These are phyloP conservation scores for Alectoris magna DNA, from an alignment of 2,797 vertebrate genomes.

Conservation along the genomic window DNA sequence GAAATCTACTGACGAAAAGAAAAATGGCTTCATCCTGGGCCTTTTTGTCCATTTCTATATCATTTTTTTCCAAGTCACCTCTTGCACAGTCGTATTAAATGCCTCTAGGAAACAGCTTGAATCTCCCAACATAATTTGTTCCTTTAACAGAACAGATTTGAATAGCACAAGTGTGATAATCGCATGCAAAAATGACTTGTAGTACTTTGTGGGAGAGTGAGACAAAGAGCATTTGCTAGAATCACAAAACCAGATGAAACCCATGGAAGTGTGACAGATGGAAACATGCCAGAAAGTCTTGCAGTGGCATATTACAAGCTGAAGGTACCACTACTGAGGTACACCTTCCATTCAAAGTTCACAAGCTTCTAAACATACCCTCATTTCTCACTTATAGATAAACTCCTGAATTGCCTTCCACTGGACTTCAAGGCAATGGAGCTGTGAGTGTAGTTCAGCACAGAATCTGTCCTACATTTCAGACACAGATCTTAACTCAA, in stretches of 20 bases:
- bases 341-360: background rate
- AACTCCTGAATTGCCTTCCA: background rate
- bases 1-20: background rate
- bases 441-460: background rate
- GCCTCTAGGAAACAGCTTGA: background rate
- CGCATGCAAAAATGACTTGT: background rate
- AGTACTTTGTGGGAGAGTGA: background rate
- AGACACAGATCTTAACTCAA: background rate
- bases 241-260: background rate
- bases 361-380: background rate
- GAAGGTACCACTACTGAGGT: background rate
- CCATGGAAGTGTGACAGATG: background rate
- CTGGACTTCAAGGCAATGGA: background rate
- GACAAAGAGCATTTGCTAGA: background rate
- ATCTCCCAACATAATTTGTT: background rate
- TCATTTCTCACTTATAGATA: background rate
- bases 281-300: background rate
- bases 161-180: background rate
- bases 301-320: background rate
- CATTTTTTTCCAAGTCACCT: background rate
- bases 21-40: background rate
- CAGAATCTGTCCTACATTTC: background rate
- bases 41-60: background rate
- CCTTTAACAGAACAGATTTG: background rate
- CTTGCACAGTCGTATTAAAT: background rate